Evolutionary conservation across 2,888 invertebrate species (phyloP), one percentile per base, ranked within the genome.

Genomic region (Andricus curvator): DNA sequence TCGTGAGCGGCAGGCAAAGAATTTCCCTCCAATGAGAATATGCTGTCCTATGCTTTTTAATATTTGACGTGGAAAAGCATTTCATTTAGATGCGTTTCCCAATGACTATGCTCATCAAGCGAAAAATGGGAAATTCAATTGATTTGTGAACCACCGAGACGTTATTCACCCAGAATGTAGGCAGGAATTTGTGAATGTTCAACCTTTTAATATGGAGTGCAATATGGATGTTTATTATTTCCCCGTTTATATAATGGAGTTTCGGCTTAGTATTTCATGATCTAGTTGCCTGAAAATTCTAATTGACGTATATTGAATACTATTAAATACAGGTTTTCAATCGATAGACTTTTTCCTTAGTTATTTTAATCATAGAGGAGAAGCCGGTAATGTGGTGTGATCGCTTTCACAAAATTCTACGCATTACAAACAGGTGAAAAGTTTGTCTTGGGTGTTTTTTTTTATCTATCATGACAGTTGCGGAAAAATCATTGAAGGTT

Each of bases 1-100:
- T 64, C 77, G 77, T 41, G 65, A 64, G 62, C 77, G 77, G 74
- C 33, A 74, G 56, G 74, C 56, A 74, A 74, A 74, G 74, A 74
- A 74, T 74, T 70, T 74, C 51, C 74, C 37, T 51, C 33, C n/a
- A 56, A 56, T 13, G 74, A 74, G 56, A 74, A 56, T 74, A 17
- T n/a, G 29, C 51, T 74, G 56, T 29, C 56, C 74, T 56, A 51
- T 74, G 56, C 74, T n/a, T 56, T 74, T 74, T 74, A 74, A 51
- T 74, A 74, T 74, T 74, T 56, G 74, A 74, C 51, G 33, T 74
- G 33, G 74, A 56, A 74, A 56, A 74, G 74, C 74, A 74, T 74
- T 74, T 74, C n/a, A 74, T 74, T 56, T 56, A 56, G 33, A 74
- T 56, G 56, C 74, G 33, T n/a, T n/a, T 56, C 15, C n/a, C 74